A percentile compares a stretch with the other conserved stretches of the same genome.
phyloP scores from a whole-genome alignment of 1,140 invertebrate species.

The Zaprionus davidi region DNA sequence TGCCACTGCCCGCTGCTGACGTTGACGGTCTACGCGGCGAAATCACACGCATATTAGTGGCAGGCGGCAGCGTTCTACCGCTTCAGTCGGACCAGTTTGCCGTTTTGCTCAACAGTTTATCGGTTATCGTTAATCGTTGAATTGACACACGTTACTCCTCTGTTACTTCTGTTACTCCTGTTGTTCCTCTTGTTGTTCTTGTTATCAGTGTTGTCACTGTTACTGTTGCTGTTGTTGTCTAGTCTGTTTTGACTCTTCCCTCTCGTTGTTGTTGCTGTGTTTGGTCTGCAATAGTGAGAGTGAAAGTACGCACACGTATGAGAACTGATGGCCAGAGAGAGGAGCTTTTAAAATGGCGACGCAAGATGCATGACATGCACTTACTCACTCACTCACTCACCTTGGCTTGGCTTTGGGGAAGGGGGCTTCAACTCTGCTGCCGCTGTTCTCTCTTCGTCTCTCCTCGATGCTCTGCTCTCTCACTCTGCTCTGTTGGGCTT shows the following conservation, averaged over 20 bases:
- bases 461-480: background rate
- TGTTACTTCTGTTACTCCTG: constrained; percentile 3
- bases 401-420: constrained; percentile 35
- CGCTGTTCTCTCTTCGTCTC: constrained; percentile 1
- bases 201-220: background rate
- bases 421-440: constrained; percentile 3
- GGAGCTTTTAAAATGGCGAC: constrained; percentile 33
- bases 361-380: constrained; percentile 22
- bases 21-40: constrained; percentile 83
- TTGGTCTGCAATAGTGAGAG: constrained; percentile 38
- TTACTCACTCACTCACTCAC: constrained; percentile 41
- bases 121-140: background rate
- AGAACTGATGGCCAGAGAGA: constrained; percentile 3
- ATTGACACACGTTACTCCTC: constrained; percentile 7
- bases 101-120: constrained; percentile 26
- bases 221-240: background rate
- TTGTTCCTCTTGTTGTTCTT: constrained; percentile 8
- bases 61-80: constrained; percentile 67
- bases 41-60: constrained; percentile 84
- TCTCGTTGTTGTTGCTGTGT: constrained; percentile 13
- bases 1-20: constrained; percentile 82
- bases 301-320: constrained; percentile 25
- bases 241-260: background rate
- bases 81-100: constrained; percentile 50
- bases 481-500: constrained; percentile 20